Evolutionary conservation across 2,888 invertebrate species (phyloP).

Genomic region (Nymphalis urticae): DNA sequence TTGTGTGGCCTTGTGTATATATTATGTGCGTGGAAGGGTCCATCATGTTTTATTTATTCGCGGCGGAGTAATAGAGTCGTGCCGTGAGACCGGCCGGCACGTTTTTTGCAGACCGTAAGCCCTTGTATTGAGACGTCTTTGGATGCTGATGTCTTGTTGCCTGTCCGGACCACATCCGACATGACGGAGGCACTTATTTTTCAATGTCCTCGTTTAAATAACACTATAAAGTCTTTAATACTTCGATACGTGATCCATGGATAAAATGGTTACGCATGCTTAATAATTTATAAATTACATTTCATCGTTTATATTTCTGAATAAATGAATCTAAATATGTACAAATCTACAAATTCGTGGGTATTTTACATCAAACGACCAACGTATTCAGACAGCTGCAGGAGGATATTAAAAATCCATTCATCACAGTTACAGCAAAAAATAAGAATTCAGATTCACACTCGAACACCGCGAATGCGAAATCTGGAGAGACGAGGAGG

Average conservation of each 20-base stretch:
- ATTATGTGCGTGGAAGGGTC: constrained; percentile 75
- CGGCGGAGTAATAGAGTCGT: constrained; percentile 79
- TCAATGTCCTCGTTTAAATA: constrained; percentile 56
- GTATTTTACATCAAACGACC: constrained; percentile 62
- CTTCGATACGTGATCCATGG: not conserved
- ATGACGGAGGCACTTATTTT: constrained; percentile 73
- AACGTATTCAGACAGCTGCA: constrained; percentile 61
- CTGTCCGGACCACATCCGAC: constrained; percentile 73
- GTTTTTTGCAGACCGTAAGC: constrained; percentile 75
- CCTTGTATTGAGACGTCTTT: constrained; percentile 78
- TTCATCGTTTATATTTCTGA: constrained; percentile 2
- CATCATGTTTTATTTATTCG: constrained; percentile 82
- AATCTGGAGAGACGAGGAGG: constrained; percentile 76
- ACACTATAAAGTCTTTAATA: constrained; percentile 23
- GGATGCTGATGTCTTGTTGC: constrained; percentile 79
- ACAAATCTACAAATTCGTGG: constrained; percentile 26
- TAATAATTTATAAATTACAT: not conserved
- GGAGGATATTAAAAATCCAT: constrained; percentile 78
- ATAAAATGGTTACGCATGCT: not conserved
- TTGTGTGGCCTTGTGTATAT: constrained; percentile 38
- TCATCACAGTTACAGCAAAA: constrained; percentile 71
- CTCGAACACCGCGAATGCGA: constrained; percentile 71
- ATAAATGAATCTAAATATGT: constrained; percentile 11
- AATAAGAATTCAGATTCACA: constrained; percentile 77
- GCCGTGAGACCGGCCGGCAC: constrained; percentile 76